Base-by-base conservation (phyloP, 1,140 invertebrate species). In the Heterodera carotae region DNA sequence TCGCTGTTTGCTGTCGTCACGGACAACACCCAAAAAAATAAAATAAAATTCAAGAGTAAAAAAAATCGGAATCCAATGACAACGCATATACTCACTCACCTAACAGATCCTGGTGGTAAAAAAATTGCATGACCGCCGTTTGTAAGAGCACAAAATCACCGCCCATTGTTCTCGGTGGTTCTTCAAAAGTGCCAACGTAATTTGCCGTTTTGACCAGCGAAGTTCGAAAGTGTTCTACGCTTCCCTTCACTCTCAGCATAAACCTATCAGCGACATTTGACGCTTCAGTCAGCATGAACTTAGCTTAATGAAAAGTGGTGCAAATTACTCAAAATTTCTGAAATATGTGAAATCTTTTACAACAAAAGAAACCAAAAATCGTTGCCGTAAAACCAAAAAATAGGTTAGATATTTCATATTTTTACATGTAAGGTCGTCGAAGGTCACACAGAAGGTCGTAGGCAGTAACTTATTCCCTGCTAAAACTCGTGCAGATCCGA, bases 91-190 rank as follows among this genome's bases (percentile, higher is more conserved):
- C 59, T 29, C 36, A 71, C 72, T 25, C 62, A 86, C 81, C 86
- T 33, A 85, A 75, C 36, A 88, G 72, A 69, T 87, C 87, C 75
- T 88, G 86, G 64, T 68, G 75, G 76, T 88, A 86, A 39, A 79
- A 86, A 66, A 88, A 84, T 39, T 80, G 80, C n/a, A 86, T 75
- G 85, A 93, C 92, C 88, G 96, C 97, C 4, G 94, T 95, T 86
- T 95, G 95, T 89, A 98, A 91, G 10, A 99, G 91, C 10, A 97
- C 95, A 89, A 98, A 99, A 4, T 96, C 96, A 90, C 98, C 94
- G 27, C 95, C 95, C 95, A 98, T 98, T 82, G 93, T 96, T 48
- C 96, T 88, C 2, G 96, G 96, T 4, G 96, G 95, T 85, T 98
- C 95, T 89, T 98, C 95, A 88, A 96, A 97, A 22, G 36, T 7